Evolutionary conservation across 1,140 invertebrate genomes (phyloP), one percentile per base, ranked within the genome.

Genomic region (Drosophila insularis): DNA sequence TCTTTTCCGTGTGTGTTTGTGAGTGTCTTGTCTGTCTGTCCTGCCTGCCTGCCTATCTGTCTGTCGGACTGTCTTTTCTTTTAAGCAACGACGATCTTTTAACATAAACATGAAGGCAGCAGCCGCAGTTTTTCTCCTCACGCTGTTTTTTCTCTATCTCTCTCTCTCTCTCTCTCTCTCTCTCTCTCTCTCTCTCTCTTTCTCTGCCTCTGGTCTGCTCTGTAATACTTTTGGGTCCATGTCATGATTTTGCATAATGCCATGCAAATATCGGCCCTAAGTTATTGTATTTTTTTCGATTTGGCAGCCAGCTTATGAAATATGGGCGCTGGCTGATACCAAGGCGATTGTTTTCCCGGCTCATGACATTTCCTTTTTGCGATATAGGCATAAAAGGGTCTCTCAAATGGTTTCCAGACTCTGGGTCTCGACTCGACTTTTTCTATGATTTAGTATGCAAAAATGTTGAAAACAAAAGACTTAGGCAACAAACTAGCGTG

Each of bases 221-320:
- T 74, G 72, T 40, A 64, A 40, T 27, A 63, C 10, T 37, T 37
- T 37, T 37, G 35, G 35, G 74, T 81, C 87, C 78, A 86, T 81
- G 82, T 87, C 82, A 87, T 87, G 82, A 87, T 89, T 89, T 87
- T 87, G 82, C 82, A 87, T 87, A 87, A 87, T 87, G 84, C 76
- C 84, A 87, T 87, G 82, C 82, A 87, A 87, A 87, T 87, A 89
- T 78, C 76, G 82, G 67, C 62, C 82, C 79, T 82, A 86, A 87
- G 79, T 86, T 86, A 86, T 86, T 87, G 81, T 86, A 79, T 81
- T 87, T 84, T 74, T 78, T 70, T 50, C 17, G 43, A 64, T 60
- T 72, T 71, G 75, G 81, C 81, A 81, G 82, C 61, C 66, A 78
- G 79, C 79, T 86, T 87, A 87, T 89, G 79, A 89, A 81, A 80